Conservation (phyloP, 2,113 vertebrate species). For the Apeltes quadracus region DNA sequence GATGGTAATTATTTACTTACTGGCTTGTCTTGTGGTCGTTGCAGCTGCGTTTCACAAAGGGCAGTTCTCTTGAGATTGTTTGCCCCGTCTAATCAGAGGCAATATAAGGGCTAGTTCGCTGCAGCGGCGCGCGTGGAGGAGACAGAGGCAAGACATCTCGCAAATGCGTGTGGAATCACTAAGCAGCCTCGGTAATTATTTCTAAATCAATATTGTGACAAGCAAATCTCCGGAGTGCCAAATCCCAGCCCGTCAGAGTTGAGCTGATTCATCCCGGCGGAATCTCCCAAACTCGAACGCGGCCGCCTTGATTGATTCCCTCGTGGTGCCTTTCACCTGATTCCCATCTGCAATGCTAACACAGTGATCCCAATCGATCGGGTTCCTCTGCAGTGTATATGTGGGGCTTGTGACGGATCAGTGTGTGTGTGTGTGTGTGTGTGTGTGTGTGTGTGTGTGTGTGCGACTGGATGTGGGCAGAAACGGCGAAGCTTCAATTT, state of each 20-base stretch:
- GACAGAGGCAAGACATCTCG: slow-evolving; percentile 45
- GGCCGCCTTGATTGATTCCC: slow-evolving; percentile 69
- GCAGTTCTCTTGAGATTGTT: slow-evolving; percentile 57
- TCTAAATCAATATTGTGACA: slow-evolving; percentile 81
- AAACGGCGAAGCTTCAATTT: slow-evolving; percentile 14
- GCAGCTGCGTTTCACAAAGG: slow-evolving; percentile 63
- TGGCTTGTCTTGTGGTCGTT: no score
- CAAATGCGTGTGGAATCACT: slow-evolving; percentile 63
- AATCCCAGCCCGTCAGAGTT: slow-evolving; percentile 65
- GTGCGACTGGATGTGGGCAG: neutral
- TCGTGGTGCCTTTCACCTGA: slow-evolving; percentile 68
- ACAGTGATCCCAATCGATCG: slow-evolving; percentile 61
- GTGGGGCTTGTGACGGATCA: neutral
- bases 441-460: slow-evolving; percentile 3
- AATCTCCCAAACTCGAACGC: slow-evolving; percentile 55
- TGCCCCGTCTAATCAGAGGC: slow-evolving; percentile 61
- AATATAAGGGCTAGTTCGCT: slow-evolving; percentile 35
- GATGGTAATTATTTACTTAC: slow-evolving; percentile 63
- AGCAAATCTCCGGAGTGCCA: slow-evolving; percentile 70
- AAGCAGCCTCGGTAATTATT: slow-evolving; percentile 79
- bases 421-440: neutral
- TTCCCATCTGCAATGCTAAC: slow-evolving; percentile 71
- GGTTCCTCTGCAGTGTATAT: slow-evolving; percentile 18
- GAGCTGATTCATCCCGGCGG: slow-evolving; percentile 60
- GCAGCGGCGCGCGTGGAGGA: slow-evolving; percentile 35